Conservation (phyloP, 2,113 vertebrate genomes). For the Brachyhypopomus gauderio region DNA sequence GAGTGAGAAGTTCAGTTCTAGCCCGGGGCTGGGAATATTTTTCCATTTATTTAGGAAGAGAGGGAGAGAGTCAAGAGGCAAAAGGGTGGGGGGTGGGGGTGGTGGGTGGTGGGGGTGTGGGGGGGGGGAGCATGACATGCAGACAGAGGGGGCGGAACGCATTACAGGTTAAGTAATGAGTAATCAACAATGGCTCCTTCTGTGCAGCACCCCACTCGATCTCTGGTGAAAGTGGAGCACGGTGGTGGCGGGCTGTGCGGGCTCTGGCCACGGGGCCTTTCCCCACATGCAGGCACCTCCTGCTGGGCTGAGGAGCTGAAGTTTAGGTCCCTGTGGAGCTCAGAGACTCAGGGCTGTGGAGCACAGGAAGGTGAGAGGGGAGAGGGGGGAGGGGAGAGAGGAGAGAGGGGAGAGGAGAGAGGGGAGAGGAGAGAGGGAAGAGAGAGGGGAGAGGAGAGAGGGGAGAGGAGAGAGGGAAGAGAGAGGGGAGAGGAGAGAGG, state of each 20-base stretch:
- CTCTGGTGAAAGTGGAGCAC: conserved; percentile 49
- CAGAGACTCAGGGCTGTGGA: not conserved
- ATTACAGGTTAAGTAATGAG: conserved; percentile 81
- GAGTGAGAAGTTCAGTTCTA: conserved; percentile 81
- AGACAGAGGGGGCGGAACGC: conserved; percentile 69
- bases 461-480: too few species aligned
- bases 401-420: too few species aligned
- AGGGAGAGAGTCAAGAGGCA: conserved; percentile 43
- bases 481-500: too few species aligned
- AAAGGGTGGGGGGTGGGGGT: conserved; percentile 29
- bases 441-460: too few species aligned
- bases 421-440: too few species aligned
- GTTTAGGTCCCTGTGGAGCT: not conserved
- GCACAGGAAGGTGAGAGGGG: conserved; percentile 12
- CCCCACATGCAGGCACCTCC: conserved; percentile 61
- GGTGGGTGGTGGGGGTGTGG: too few species aligned
- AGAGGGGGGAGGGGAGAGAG: too few species aligned
- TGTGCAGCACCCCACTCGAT: conserved; percentile 46
- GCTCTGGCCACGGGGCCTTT: not conserved
- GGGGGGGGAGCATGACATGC: conserved; percentile 56
- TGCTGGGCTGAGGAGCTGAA: conserved; percentile 23
- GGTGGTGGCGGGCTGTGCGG: conserved; percentile 19
- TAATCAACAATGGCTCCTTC: conserved; percentile 72
- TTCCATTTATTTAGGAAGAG: conserved; percentile 78
- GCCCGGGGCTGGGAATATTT: conserved; percentile 81